phyloP scores from a whole-genome alignment of 2,888 invertebrate genomes.

The Torymus auratus region DNA sequence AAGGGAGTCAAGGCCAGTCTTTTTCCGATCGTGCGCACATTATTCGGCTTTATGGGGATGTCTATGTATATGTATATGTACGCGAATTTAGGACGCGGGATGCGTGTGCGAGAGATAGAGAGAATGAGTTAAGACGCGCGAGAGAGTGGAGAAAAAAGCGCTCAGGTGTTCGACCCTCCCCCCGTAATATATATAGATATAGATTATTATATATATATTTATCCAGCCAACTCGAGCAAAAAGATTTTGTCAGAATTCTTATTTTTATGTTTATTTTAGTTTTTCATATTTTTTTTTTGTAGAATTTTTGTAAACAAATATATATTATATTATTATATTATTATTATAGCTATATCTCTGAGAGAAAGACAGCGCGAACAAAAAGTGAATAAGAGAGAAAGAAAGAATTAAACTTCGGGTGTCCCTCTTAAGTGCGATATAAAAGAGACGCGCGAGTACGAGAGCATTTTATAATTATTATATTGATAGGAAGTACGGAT shows the following conservation, averaged over 20 bases:
- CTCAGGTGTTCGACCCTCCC: slow-evolving; percentile 59
- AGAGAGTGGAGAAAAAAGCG: slow-evolving; percentile 46
- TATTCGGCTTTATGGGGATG: slow-evolving; percentile 57
- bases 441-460: slow-evolving; percentile 47
- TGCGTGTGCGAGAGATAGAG: slow-evolving; percentile 38
- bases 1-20: slow-evolving; percentile 61
- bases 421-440: slow-evolving; percentile 43
- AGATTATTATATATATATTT: slow-evolving; percentile 46
- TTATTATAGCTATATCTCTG: neutral
- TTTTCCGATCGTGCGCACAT: slow-evolving; percentile 58
- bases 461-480: slow-evolving; percentile 57
- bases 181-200: slow-evolving; percentile 37
- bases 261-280: slow-evolving; percentile 47
- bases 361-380: slow-evolving; percentile 34
- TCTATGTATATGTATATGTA: slow-evolving; percentile 33
- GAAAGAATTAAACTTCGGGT: slow-evolving; percentile 18
- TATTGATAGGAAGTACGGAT: slow-evolving; percentile 29
- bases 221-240: slow-evolving; percentile 56
- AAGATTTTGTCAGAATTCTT: slow-evolving; percentile 53
- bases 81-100: slow-evolving; percentile 45
- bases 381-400: neutral
- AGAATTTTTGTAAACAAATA: slow-evolving; percentile 51
- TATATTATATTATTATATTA: slow-evolving; percentile 13
- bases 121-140: neutral
- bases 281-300: slow-evolving; percentile 40